Evolutionary conservation across 2,888 invertebrate species (phyloP), one percentile per base, ranked within the genome.

Genomic region (Apamea sordens): DNA sequence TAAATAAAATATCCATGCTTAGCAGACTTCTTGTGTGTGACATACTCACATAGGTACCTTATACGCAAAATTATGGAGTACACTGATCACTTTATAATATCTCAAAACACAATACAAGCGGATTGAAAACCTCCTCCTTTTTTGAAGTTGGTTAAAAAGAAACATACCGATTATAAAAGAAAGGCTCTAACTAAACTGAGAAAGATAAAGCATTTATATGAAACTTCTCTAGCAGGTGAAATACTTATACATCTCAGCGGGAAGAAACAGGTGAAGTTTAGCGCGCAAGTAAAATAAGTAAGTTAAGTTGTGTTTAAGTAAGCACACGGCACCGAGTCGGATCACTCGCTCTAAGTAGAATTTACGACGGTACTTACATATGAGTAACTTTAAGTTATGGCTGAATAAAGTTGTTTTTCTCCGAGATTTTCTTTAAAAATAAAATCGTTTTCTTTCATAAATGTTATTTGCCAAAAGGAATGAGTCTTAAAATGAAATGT

Each of bases 261-360:
- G 82, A 86, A 63, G 79, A 74, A 73, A 72, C 89, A 86, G 86
- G 86, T 86, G 82, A 88, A 89, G 85, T 87, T 89, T 87, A 80
- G 76, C 78, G 86, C 79, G 74, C 71, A 83, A 86, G 88, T 89
- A 82, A 89, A 88, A 90, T 90, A 88, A 89, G 89, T 88, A 83
- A 86, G 78, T 84, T 84, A 88, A 89, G 88, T 89, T 85, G 77
- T 81, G 75, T 79, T 88, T 89, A 87, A 90, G 89, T 90, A 85
- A 83, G 85, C 86, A 80, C 85, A 72, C 85, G 82, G 76, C 75
- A 79, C 82, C 80, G 69, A 83, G 71, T 77, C 80, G 88, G 85
- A 87, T 85, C 88, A 86, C 83, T 84, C 85, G 72, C 73, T 76
- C 78, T 70, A 83, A 78, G 84, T 84, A 81, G 80, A 87, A 84